Evolutionary conservation across 2,888 invertebrate species (phyloP).

Genomic region (Cephonodes hylas): DNA sequence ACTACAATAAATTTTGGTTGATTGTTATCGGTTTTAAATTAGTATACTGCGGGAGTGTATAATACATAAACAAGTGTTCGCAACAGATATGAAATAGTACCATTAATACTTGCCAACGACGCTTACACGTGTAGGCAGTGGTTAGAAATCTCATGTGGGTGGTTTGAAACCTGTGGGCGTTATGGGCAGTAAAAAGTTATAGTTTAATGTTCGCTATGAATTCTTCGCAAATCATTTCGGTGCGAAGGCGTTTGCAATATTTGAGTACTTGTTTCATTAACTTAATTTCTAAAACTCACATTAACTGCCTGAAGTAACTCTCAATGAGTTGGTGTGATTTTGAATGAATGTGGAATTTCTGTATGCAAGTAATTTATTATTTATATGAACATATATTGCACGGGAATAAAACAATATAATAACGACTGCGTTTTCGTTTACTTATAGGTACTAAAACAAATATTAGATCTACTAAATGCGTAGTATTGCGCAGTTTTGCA

Average conservation of each 20-base stretch:
- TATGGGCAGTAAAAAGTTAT: neutral
- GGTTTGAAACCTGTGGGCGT: neutral
- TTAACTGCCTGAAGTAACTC: neutral
- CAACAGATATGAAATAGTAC: neutral
- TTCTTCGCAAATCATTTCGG: neutral
- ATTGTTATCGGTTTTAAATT: too few species aligned
- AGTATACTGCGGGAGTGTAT: too few species aligned
- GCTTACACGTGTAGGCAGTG: neutral
- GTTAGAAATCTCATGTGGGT: neutral
- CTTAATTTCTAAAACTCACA: neutral
- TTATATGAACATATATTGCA: too few species aligned
- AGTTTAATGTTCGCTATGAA: neutral
- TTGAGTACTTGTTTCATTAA: neutral
- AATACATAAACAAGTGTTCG: neutral
- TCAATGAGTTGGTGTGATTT: neutral
- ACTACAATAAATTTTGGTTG: too few species aligned
- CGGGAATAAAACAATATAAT: too few species aligned
- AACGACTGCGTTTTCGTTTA: too few species aligned
- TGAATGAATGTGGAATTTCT: too few species aligned
- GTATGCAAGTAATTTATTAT: too few species aligned
- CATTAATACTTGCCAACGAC: neutral
- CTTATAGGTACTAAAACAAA: neutral
- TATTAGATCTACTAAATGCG: neutral
- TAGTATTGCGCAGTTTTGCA: neutral
- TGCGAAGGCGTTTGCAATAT: neutral